Base-by-base conservation (phyloP, 2,113 vertebrate species). In the Triplophysa dalaica region DNA sequence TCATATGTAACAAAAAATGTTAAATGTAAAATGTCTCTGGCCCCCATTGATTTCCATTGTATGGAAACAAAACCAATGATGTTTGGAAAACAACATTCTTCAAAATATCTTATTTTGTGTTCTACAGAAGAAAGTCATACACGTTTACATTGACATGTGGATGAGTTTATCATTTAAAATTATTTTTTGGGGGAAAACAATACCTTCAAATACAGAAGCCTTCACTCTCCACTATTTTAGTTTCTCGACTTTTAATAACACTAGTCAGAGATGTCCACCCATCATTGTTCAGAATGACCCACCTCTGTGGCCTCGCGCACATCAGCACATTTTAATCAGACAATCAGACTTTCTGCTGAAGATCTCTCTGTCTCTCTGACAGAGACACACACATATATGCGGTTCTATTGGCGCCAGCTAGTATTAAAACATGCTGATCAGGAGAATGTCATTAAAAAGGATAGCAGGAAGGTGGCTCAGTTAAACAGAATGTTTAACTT, bases 211-310 rank as follows among this genome's bases (percentile, higher is more conserved):
- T 38, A 38, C 33, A 38, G 1, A 38, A 38, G 6, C 33, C 33
- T 6, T 38, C 33, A 38, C 33, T 38, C 33, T 5, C 6, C 33
- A 7, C 33, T 38, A 38, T 38, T 38, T 6, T 38, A 1, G 50
- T 54, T 6, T 14, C 14, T 54, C 14, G 50, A 4, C 12, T 52
- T 16, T 52, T 52, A 16, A 52, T 52, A 16, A 14, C 14, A 17
- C 14, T 58, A 58, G 16, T 6, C 1, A 9, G 19, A 58, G 19
- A 58, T 58, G 26, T 56, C 50, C 26, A 33, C 26, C 50, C 11
- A 56, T 56, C 50, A 58, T 56, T 72, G 69, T 72, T 72, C 38
- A 72, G 33, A 72, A 24, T 72, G 69, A 72, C 69, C 52, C 50
- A 72, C 69, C 50, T 72, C 24, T 54, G 10, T 2, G 8, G 1